phyloP scores from a whole-genome alignment of 1,140 invertebrate species.

The Diorhabda sublineata region DNA sequence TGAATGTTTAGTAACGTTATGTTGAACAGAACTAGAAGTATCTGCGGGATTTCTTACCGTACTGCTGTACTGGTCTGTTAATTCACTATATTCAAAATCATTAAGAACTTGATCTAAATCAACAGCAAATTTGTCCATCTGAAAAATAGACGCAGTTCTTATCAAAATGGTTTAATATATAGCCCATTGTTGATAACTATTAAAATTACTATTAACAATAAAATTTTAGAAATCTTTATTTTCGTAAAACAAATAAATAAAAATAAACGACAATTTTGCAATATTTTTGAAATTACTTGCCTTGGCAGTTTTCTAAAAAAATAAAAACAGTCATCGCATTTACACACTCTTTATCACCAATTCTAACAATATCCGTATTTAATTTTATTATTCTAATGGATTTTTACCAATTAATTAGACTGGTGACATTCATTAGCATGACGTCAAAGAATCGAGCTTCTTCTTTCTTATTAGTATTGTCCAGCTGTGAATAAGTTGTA shows the following conservation, averaged over 20 bases:
- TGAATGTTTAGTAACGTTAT: conserved; percentile 46
- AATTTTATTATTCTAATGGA: background rate
- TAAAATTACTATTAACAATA: too few relatives aligned
- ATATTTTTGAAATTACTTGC: background rate
- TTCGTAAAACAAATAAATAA: too few relatives aligned
- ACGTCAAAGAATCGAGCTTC: too few relatives aligned
- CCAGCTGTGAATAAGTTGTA: too few relatives aligned
- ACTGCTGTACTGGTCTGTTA: conserved; percentile 22
- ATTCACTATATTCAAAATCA: conserved; percentile 76
- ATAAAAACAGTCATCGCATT: background rate
- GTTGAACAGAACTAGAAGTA: conserved; percentile 16
- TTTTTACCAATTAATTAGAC: too few relatives aligned
- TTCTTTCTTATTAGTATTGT: too few relatives aligned
- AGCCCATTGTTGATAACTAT: too few relatives aligned
- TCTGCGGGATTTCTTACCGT: background rate
- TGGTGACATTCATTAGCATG: too few relatives aligned
- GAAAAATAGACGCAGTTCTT: conserved; percentile 4
- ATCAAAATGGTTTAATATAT: background rate
- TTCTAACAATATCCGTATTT: background rate
- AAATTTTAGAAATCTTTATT: too few relatives aligned
- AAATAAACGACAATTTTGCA: background rate
- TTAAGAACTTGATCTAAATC: conserved; percentile 85
- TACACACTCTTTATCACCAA: background rate
- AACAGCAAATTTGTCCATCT: conserved; percentile 53
- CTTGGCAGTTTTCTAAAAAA: background rate